Evolutionary conservation across 53 echinoderm and acorn worm species (phyloP).

Genomic region (Arbacia lixula): DNA sequence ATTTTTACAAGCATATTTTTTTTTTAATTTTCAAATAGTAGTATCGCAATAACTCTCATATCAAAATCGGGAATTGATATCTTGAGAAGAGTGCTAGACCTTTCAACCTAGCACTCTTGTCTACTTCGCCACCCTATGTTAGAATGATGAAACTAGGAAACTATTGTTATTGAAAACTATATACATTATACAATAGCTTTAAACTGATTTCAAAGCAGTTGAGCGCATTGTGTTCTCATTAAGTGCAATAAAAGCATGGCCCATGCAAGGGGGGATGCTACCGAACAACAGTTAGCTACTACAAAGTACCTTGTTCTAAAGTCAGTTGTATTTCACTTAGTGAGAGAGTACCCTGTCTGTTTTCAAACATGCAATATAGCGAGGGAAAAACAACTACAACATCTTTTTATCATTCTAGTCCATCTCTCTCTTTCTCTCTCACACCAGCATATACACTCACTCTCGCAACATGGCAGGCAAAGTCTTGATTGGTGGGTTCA

Average conservation of each 20-base stretch:
- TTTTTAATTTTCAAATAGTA: background rate
- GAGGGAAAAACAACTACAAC: background rate
- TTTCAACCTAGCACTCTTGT: too few relatives aligned
- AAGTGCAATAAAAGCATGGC: too few relatives aligned
- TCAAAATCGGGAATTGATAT: conserved; percentile 8
- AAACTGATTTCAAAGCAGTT: too few relatives aligned
- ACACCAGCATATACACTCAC: background rate
- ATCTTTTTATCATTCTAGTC: conserved; percentile 19
- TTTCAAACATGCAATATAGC: conserved; percentile 7
- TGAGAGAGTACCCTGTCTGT: conserved; percentile 11
- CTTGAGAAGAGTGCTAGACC: background rate
- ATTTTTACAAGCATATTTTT: conserved; percentile 50
- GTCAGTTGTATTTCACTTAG: too few relatives aligned
- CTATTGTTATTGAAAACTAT: background rate
- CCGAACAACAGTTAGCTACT: too few relatives aligned
- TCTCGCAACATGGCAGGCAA: background rate
- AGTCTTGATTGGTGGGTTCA: conserved; percentile 9
- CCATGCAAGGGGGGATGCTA: too few relatives aligned
- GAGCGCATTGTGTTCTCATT: too few relatives aligned
- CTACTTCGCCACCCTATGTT: conserved; percentile 14
- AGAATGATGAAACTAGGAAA: conserved; percentile 8
- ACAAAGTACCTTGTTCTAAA: too few relatives aligned
- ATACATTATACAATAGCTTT: conserved; percentile 26
- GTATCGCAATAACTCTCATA: conserved; percentile 28
- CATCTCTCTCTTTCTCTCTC: background rate